Evolutionary conservation across 2,888 invertebrate genomes (phyloP).

Genomic region (Andrena bicolor): DNA sequence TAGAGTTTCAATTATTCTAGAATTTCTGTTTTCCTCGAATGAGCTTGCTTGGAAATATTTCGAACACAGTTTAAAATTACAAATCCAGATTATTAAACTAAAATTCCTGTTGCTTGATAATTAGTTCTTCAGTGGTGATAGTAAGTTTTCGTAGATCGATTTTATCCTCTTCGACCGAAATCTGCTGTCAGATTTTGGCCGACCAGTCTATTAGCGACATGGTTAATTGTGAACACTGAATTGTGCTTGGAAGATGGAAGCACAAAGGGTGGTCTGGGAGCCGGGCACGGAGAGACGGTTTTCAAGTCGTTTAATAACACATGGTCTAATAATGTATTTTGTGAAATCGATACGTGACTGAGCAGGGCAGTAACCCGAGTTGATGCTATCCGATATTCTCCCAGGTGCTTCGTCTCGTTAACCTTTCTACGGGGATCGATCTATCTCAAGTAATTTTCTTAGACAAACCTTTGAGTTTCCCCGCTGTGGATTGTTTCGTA

Average conservation of each 20-base stretch:
- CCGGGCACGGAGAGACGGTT: background rate
- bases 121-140: no score
- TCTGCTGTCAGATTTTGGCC: background rate
- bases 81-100: no score
- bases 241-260: background rate
- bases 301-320: background rate
- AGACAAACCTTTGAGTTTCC: constrained; percentile 43
- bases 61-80: no score
- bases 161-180: background rate
- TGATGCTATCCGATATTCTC: constrained; percentile 10
- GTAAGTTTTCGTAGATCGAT: no score
- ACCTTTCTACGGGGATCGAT: background rate
- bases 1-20: no score
- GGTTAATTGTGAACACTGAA: background rate
- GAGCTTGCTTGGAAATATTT: no score
- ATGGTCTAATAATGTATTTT: background rate
- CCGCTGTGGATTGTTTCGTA: background rate
- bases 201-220: background rate
- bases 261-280: no score
- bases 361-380: background rate
- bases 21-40: no score
- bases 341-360: background rate
- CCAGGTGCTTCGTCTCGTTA: constrained; percentile 9
- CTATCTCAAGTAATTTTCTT: constrained; percentile 50
- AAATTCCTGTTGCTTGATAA: no score